These are phyloP conservation scores for Muricea muricata DNA, from an alignment of 92 coral and sea anemone species.

Conservation along the genomic window DNA sequence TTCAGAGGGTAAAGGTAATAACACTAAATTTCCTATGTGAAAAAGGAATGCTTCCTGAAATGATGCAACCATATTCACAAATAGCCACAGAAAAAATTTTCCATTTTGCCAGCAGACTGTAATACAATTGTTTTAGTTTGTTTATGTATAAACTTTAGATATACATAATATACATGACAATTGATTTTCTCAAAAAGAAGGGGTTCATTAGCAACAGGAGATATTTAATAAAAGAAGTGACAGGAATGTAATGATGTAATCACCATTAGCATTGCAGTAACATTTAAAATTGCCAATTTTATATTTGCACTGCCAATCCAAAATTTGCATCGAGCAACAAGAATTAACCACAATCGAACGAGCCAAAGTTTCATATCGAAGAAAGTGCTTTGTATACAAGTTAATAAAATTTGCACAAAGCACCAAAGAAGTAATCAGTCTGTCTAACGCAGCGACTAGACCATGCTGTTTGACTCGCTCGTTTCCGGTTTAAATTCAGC, in stretches of 20 bases:
- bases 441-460: neutral
- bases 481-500: conserved; percentile 13
- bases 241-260: conserved; percentile 14
- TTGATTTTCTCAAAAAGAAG: neutral
- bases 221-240: neutral
- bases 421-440: neutral
- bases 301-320: neutral
- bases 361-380: neutral
- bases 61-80: too few relatives aligned
- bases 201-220: neutral
- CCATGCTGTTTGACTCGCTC: conserved; percentile 24
- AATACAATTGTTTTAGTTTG: too few relatives aligned
- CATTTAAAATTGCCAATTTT: neutral
- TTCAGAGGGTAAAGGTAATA: too few relatives aligned
- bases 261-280: neutral
- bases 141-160: too few relatives aligned
- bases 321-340: neutral
- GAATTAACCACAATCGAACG: neutral
- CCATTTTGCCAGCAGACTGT: too few relatives aligned
- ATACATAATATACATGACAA: neutral
- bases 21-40: too few relatives aligned
- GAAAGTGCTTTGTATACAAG: neutral
- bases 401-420: neutral
- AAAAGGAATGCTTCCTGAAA: too few relatives aligned
- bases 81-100: too few relatives aligned